Evolutionary conservation across 2,113 vertebrate species (phyloP).

Genomic region (Gasterosteus aculeatus): DNA sequence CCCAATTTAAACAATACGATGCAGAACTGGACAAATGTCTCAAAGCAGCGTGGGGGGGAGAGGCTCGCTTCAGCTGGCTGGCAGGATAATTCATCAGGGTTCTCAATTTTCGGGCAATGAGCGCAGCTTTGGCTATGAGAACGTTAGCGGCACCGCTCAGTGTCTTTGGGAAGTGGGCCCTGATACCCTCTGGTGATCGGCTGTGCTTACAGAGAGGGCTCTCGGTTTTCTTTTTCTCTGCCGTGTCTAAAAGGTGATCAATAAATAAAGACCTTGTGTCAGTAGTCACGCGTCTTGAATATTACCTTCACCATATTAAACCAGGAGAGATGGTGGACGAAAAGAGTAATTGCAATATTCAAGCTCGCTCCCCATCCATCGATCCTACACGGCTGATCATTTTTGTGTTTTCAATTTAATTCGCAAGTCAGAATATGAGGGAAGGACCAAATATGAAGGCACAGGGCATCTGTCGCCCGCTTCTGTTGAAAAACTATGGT

Average conservation of each 20-base stretch:
- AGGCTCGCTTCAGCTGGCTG: constrained; percentile 51
- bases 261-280: constrained; percentile 83
- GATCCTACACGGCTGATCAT: constrained; percentile 65
- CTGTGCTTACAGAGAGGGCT: constrained; percentile 54
- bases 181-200: constrained; percentile 30
- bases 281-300: constrained; percentile 75
- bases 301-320: constrained; percentile 77
- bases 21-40: constrained; percentile 31
- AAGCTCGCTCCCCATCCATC: constrained; percentile 35
- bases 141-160: constrained; percentile 39
- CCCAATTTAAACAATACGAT: constrained; percentile 76
- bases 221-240: constrained; percentile 73
- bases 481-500: constrained; percentile 62
- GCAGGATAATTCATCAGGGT: constrained; percentile 63
- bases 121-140: constrained; percentile 48
- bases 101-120: constrained; percentile 52
- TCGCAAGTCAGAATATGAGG: constrained; percentile 59
- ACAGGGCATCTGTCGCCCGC: constrained; percentile 16
- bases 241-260: constrained; percentile 79
- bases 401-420: constrained; percentile 70
- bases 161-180: constrained; percentile 28
- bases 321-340: constrained; percentile 69
- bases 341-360: constrained; percentile 63
- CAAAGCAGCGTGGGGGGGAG: constrained; percentile 21
- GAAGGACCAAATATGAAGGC: constrained; percentile 66